A percentile compares a stretch with the other conserved stretches of the same genome.
These are phyloP conservation scores for Pseudomugil tenellus DNA, from an alignment of 2,797 vertebrate species.

Conservation along the genomic window DNA sequence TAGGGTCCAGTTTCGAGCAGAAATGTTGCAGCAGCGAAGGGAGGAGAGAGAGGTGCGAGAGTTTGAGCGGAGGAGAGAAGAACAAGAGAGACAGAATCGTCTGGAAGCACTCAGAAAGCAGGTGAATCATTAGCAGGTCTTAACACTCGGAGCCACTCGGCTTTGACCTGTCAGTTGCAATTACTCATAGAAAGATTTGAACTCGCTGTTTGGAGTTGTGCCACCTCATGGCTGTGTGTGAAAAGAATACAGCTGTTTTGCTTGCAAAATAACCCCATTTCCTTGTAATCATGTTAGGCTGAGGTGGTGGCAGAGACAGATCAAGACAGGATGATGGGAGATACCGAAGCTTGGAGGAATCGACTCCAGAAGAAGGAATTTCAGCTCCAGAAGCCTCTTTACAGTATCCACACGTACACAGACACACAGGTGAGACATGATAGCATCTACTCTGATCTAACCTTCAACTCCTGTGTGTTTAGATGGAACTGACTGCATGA, in stretches of 20 bases:
- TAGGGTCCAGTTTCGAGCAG: slow-evolving; percentile 88
- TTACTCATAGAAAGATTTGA: slow-evolving; percentile 16
- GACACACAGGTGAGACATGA: slow-evolving; percentile 86
- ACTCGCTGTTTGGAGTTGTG: slow-evolving; percentile 50
- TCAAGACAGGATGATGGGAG: slow-evolving; percentile 88
- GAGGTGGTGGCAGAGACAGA: slow-evolving; percentile 84
- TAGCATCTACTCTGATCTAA: slow-evolving; percentile 12
- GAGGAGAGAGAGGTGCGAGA: slow-evolving; percentile 78
- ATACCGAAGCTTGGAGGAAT: slow-evolving; percentile 86
- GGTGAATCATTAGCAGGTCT: slow-evolving; percentile 78
- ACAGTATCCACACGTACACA: slow-evolving; percentile 88
- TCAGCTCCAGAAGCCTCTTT: slow-evolving; percentile 89
- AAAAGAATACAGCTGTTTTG: slow-evolving; percentile 19
- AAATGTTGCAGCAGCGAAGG: slow-evolving; percentile 73
- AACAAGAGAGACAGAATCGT: slow-evolving; percentile 76
- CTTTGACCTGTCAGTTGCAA: slow-evolving; percentile 42
- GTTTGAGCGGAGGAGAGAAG: slow-evolving; percentile 74
- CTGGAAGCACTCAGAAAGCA: slow-evolving; percentile 88
- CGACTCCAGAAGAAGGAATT: slow-evolving; percentile 77
- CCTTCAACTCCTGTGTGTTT: slow-evolving; percentile 30
- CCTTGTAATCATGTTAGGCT: slow-evolving; percentile 78
- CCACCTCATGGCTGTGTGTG: slow-evolving; percentile 64
- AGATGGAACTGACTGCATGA: slow-evolving; percentile 6
- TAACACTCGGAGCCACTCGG: slow-evolving; percentile 27
- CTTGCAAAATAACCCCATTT: not conserved